A percentile compares a stretch with the other conserved stretches of the same genome.
These are phyloP conservation scores for Plecotus auritus DNA, from an alignment of 2,113 vertebrate species.

Conservation along the genomic window DNA sequence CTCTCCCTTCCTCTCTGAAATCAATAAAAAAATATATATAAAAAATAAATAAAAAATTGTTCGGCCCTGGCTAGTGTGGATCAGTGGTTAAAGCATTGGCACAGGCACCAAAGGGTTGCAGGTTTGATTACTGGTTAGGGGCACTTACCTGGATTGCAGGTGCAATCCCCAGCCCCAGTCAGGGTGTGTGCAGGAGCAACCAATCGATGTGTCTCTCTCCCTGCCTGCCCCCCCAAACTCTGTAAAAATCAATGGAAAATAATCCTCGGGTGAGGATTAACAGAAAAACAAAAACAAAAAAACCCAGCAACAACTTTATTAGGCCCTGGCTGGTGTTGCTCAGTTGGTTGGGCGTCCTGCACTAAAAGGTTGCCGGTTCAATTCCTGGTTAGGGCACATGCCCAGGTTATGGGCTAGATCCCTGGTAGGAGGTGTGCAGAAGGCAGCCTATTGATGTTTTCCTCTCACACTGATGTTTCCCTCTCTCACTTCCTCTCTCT, in stretches of 20 bases:
- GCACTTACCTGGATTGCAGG: too few relatives aligned
- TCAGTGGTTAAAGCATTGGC: too few relatives aligned
- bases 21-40: not conserved
- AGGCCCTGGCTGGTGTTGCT: not conserved
- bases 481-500: not conserved
- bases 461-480: not conserved
- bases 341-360: not conserved
- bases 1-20: not conserved
- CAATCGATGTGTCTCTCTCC: too few relatives aligned
- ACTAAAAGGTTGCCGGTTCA: not conserved
- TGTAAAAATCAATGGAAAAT: too few relatives aligned
- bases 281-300: too few relatives aligned
- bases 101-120: too few relatives aligned
- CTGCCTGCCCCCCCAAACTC: too few relatives aligned
- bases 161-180: too few relatives aligned
- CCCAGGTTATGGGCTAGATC: not conserved
- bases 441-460: not conserved
- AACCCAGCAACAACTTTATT: not conserved
- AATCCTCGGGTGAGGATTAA: too few relatives aligned
- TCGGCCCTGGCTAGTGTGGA: too few relatives aligned
- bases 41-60: not conserved
- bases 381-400: not conserved
- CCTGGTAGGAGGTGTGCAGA: not conserved
- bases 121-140: too few relatives aligned
- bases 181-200: too few relatives aligned